Conservation (phyloP, 1,140 invertebrate genomes). For the Brachionus rubens region DNA sequence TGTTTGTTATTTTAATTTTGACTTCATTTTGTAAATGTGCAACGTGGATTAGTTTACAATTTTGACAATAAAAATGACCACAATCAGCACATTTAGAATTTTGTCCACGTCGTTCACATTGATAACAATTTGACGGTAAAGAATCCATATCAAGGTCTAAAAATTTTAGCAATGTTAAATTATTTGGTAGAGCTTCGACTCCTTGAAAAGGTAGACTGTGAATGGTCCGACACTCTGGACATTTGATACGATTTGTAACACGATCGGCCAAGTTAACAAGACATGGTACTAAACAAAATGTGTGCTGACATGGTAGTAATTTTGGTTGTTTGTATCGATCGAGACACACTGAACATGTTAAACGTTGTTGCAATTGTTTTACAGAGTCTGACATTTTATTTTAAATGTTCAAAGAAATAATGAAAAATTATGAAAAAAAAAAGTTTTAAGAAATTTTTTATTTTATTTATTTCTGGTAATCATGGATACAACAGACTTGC, state of each 20-base stretch:
- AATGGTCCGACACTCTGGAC: slow-evolving; percentile 95
- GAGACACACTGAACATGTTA: slow-evolving; percentile 95
- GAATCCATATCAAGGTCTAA: neutral
- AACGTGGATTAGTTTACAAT: slow-evolving; percentile 27
- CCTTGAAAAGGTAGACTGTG: slow-evolving; percentile 88
- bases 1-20: neutral
- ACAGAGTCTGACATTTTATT: slow-evolving; percentile 6
- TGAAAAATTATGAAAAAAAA: neutral
- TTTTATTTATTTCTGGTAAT: neutral
- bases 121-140: neutral
- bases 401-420: neutral
- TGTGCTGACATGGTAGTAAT: slow-evolving; percentile 96
- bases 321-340: slow-evolving; percentile 95
- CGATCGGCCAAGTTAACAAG: slow-evolving; percentile 52
- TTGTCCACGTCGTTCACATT: neutral
- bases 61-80: slow-evolving; percentile 26
- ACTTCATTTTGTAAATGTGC: slow-evolving; percentile 15
- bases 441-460: neutral
- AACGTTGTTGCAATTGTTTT: slow-evolving; percentile 83
- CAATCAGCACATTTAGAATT: slow-evolving; percentile 25
- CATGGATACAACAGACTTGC: slow-evolving; percentile 1
- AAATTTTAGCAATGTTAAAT: slow-evolving; percentile 15
- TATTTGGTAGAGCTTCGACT: slow-evolving; percentile 69
- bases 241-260: slow-evolving; percentile 74
- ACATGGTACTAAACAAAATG: slow-evolving; percentile 96